Evolutionary conservation across 2,888 invertebrate genomes (phyloP).

Genomic region (Clostera curtula): DNA sequence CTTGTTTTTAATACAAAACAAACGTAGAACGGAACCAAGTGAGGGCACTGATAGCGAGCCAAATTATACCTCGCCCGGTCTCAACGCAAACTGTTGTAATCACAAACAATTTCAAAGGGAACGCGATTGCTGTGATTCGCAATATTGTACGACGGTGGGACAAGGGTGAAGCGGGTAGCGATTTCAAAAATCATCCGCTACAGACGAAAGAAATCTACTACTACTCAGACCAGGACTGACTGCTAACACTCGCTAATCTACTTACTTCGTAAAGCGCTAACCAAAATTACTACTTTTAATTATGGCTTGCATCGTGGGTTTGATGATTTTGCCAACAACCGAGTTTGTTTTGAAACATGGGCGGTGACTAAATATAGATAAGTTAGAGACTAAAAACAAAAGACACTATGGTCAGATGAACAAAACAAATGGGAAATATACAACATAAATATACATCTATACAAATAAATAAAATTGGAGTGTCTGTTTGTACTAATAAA

Average conservation of each 20-base stretch:
- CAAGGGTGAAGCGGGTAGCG: conserved; percentile 10
- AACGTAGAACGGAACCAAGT: conserved; percentile 20
- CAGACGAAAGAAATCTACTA: not conserved
- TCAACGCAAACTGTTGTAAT: conserved; percentile 48
- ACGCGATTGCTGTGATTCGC: conserved; percentile 51
- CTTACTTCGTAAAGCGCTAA: no score
- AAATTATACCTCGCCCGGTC: conserved; percentile 44
- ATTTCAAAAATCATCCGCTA: not conserved
- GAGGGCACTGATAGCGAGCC: conserved; percentile 35
- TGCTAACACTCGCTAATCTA: not conserved
- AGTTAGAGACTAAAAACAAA: no score
- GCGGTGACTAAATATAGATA: no score
- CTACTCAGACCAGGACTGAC: not conserved
- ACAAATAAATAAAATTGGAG: no score
- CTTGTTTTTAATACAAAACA: conserved; percentile 37
- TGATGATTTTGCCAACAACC: no score
- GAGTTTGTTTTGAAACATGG: no score
- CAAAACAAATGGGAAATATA: no score
- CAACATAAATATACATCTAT: no score
- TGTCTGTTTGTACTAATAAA: no score
- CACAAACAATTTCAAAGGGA: conserved; percentile 55
- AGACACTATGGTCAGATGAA: no score
- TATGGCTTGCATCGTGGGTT: no score
- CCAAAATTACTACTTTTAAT: no score
- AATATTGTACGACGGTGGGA: conserved; percentile 29